Evolutionary conservation across 2,797 vertebrate genomes (phyloP).

Genomic region (Gouania willdenowi): DNA sequence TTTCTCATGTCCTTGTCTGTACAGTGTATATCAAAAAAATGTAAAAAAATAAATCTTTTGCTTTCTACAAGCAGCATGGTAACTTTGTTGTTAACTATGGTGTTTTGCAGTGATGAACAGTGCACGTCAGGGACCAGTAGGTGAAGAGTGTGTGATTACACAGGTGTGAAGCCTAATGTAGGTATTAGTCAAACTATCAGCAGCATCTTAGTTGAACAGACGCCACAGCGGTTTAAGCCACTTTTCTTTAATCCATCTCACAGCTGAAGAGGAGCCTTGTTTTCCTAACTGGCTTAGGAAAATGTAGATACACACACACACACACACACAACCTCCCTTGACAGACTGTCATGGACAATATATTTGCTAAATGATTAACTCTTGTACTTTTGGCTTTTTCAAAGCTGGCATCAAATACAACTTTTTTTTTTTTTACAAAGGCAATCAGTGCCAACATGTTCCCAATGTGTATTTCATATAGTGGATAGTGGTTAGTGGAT

Average conservation of each 20-base stretch:
- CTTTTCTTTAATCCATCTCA: constrained; percentile 17
- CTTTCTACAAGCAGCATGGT: constrained; percentile 19
- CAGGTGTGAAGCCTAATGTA: constrained; percentile 12
- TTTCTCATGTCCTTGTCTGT: constrained; percentile 15
- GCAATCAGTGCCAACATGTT: constrained; percentile 7
- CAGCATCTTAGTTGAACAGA: constrained; percentile 9
- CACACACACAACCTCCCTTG: no score
- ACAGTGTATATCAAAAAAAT: constrained; percentile 1
- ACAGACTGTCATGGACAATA: constrained; percentile 1
- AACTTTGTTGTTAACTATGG: constrained; percentile 15
- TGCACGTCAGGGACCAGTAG: no score
- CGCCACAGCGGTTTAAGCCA: constrained; percentile 15
- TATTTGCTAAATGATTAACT: constrained; percentile 7
- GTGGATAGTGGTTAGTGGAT: not conserved
- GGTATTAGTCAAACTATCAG: constrained; percentile 2
- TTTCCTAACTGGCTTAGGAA: constrained; percentile 4
- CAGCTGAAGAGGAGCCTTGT: constrained; percentile 12
- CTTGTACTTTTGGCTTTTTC: not conserved
- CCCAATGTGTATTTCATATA: not conserved
- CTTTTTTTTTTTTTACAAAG: constrained; percentile 9
- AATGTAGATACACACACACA: constrained; percentile 9
- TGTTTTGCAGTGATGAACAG: constrained; percentile 8
- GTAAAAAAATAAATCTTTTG: constrained; percentile 4
- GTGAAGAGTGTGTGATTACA: constrained; percentile 10
- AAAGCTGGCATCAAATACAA: constrained; percentile 8